Evolutionary conservation across 2,888 invertebrate species (phyloP).

Genomic region (Pollenia amentaria): DNA sequence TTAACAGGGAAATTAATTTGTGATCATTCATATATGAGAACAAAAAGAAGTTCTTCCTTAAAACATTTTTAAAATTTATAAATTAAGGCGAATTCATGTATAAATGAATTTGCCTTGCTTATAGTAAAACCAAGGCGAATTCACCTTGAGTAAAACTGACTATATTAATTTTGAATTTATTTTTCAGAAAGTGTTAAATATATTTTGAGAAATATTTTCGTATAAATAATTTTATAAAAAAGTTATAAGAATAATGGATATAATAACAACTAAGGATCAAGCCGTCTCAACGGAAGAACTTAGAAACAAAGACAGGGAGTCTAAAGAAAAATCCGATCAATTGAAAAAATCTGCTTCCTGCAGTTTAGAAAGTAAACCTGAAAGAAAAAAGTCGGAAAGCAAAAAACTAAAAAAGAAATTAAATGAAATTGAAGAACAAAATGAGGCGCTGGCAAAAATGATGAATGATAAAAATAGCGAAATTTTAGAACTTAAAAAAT

Average conservation of each 20-base stretch:
- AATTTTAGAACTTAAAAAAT: conserved; percentile 80
- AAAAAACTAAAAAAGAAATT: conserved; percentile 79
- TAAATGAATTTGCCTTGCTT: too few species aligned
- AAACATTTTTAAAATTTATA: too few species aligned
- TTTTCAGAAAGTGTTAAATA: conserved; percentile 33
- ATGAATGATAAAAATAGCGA: conserved; percentile 80
- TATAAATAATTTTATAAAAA: conserved; percentile 5
- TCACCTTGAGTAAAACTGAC: not conserved
- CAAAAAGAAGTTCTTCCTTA: too few species aligned
- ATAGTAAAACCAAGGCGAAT: too few species aligned
- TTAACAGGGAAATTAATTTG: too few species aligned
- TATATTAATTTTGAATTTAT: conserved; percentile 31
- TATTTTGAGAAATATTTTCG: conserved; percentile 34
- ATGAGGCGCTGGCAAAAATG: conserved; percentile 78
- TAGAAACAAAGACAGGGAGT: conserved; percentile 36
- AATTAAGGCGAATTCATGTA: too few species aligned
- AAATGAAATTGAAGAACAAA: conserved; percentile 77
- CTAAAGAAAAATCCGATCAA: not conserved
- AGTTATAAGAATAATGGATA: conserved; percentile 76
- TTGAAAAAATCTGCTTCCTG: conserved; percentile 64
- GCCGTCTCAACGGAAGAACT: conserved; percentile 70
- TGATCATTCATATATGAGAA: too few species aligned
- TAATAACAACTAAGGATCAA: conserved; percentile 74
- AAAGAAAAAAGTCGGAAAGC: conserved; percentile 74
- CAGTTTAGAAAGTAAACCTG: conserved; percentile 62